Evolutionary conservation across 2,113 vertebrate species (phyloP).

Genomic region (Meriones unguiculatus): DNA sequence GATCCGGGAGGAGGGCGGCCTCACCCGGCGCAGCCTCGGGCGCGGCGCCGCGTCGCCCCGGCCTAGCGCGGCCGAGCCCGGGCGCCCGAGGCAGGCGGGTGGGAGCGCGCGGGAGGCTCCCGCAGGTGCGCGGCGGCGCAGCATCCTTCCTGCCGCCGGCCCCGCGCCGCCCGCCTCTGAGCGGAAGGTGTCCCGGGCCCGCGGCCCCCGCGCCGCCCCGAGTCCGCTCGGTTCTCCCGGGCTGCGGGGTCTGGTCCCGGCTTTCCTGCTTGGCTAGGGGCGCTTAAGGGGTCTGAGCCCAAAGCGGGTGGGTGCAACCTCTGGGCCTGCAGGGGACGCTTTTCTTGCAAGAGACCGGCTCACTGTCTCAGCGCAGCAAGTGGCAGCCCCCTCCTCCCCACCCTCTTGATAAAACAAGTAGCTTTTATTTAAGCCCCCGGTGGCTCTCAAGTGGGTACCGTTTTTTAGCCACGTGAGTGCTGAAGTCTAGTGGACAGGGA

Average conservation of each 20-base stretch:
- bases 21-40: background rate
- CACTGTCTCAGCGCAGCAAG: background rate
- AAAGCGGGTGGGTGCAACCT: background rate
- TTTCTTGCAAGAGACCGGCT: background rate
- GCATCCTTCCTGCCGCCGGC: slow-evolving; percentile 45
- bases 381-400: background rate
- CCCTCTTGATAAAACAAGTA: background rate
- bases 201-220: background rate
- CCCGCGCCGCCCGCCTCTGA: background rate
- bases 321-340: background rate
- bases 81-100: background rate
- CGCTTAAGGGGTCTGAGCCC: background rate
- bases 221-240: background rate
- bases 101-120: slow-evolving; percentile 6
- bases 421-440: slow-evolving; percentile 38
- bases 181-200: background rate
- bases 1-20: slow-evolving; percentile 50
- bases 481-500: slow-evolving; percentile 4
- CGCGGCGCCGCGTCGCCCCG: background rate
- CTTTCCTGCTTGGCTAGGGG: background rate
- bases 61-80: slow-evolving; percentile 52
- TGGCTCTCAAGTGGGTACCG: slow-evolving; percentile 52
- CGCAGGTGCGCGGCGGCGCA: slow-evolving; percentile 65
- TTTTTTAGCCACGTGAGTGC: slow-evolving; percentile 35
- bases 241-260: background rate